Evolutionary conservation across 2,888 invertebrate species (phyloP).

Genomic region (Rhagium mordax): DNA sequence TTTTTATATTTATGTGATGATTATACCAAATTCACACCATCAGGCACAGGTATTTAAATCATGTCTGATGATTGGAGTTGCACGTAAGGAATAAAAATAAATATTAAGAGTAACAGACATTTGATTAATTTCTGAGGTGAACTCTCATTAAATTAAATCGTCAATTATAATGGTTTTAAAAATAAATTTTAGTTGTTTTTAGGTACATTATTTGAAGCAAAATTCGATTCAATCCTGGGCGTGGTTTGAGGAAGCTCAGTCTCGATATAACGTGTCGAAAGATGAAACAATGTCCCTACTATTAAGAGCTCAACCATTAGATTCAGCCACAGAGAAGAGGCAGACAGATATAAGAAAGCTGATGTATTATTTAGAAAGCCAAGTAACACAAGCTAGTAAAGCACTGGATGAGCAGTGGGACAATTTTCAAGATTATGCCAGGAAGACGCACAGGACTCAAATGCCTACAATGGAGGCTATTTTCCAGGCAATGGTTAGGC

Average conservation of each 20-base stretch:
- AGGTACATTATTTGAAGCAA: conserved; percentile 71
- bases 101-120: no score
- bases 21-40: no score
- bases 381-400: conserved; percentile 80
- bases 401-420: conserved; percentile 86
- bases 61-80: no score
- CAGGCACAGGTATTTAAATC: no score
- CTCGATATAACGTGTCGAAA: conserved; percentile 68
- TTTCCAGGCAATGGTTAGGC: conserved; percentile 84
- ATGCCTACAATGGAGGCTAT: conserved; percentile 83
- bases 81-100: no score
- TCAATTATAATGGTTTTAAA: no score
- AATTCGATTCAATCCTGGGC: conserved; percentile 73
- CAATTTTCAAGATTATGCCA: conserved; percentile 70
- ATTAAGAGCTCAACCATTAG: conserved; percentile 71
- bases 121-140: no score
- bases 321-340: conserved; percentile 79
- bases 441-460: conserved; percentile 72
- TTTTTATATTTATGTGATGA: no score
- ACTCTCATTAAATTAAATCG: no score
- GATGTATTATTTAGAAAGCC: conserved; percentile 82
- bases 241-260: conserved; percentile 74
- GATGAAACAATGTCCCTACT: conserved; percentile 64
- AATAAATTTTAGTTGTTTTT: background rate
- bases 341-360: conserved; percentile 80